Conservation (phyloP, 2,797 vertebrate species). For the Moxostoma hubbsi region DNA sequence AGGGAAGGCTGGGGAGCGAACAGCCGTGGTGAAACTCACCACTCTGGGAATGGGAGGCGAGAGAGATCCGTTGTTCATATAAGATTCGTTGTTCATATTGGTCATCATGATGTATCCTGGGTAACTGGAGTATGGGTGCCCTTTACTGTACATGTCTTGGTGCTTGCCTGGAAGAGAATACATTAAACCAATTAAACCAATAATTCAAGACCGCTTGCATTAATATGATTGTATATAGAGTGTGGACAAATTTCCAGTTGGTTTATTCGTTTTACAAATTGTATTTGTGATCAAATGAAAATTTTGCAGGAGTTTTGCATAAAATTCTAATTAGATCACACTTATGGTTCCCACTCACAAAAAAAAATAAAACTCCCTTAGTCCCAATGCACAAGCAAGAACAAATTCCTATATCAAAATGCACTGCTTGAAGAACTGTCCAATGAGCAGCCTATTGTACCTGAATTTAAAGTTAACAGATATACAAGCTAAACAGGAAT, state of each 20-base stretch:
- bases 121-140: conserved; percentile 90
- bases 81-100: conserved; percentile 96
- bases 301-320: neutral
- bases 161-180: conserved; percentile 83
- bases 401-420: conserved; percentile 73
- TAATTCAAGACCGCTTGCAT: neutral
- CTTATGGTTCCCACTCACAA: neutral
- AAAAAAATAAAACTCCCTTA: conserved; percentile 81
- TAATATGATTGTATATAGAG: neutral
- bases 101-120: conserved; percentile 99
- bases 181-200: neutral
- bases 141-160: conserved; percentile 92
- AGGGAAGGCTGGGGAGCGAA: neutral
- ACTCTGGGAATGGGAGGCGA: conserved; percentile 97
- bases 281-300: neutral
- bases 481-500: conserved; percentile 2
- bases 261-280: neutral
- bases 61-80: conserved; percentile 97
- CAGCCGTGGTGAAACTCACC: conserved; percentile 81
- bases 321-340: no score
- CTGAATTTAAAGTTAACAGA: neutral
- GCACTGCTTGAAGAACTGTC: conserved; percentile 54
- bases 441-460: neutral
- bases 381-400: conserved; percentile 82
- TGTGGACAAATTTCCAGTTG: neutral